Evolutionary conservation across 2,797 vertebrate genomes (phyloP).

Genomic region (Stomatorhinus walkeri): DNA sequence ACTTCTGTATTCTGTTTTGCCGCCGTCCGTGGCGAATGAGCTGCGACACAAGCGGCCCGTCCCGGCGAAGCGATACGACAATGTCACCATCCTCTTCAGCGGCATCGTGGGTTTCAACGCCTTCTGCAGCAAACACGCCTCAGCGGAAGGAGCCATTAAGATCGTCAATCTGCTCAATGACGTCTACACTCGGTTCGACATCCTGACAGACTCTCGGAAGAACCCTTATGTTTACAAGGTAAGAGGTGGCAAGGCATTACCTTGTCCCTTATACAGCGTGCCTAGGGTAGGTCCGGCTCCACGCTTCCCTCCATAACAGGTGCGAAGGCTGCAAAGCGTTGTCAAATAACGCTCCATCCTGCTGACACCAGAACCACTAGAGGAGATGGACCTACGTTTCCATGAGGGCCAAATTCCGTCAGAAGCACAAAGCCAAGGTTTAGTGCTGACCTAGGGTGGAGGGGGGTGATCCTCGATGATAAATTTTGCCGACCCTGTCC

Average conservation of each 20-base stretch:
- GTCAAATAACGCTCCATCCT: neutral
- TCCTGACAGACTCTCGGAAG: conserved; percentile 89
- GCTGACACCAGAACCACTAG: neutral
- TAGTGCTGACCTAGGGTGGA: neutral
- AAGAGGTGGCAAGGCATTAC: conserved; percentile 26
- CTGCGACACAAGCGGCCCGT: conserved; percentile 93
- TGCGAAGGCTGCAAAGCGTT: no score
- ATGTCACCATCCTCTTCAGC: conserved; percentile 94
- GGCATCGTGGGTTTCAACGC: conserved; percentile 95
- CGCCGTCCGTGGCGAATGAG: conserved; percentile 93
- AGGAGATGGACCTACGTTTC: neutral
- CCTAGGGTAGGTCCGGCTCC: neutral
- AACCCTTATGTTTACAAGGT: conserved; percentile 99
- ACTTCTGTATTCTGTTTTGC: conserved; percentile 90
- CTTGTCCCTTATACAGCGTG: neutral
- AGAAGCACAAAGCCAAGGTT: neutral
- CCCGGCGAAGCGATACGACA: conserved; percentile 93
- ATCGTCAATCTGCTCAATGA: conserved; percentile 97
- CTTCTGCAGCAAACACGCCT: conserved; percentile 96
- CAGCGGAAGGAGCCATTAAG: conserved; percentile 97
- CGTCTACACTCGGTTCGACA: conserved; percentile 96
- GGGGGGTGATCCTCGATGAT: neutral
- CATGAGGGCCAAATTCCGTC: neutral
- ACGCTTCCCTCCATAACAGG: neutral
- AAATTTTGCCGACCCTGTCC: neutral